Evolutionary conservation across 35 echinoderm and acorn worm species (phyloP), one percentile per base, ranked within the genome.

Genomic region (Eucidaris tribuloides): DNA sequence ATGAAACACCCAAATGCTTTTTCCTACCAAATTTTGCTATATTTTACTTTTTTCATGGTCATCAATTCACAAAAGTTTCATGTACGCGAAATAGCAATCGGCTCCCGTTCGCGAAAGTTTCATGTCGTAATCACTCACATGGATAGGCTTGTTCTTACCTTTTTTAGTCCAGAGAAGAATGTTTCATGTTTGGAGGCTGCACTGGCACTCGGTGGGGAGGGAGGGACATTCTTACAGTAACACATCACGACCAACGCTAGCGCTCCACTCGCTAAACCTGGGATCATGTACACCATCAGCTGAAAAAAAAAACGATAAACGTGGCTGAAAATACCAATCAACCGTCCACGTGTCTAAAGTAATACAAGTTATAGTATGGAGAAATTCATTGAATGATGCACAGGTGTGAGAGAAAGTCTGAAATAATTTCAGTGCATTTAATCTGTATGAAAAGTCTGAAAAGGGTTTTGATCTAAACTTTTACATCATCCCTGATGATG

Each of bases 161-260:
- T 86, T 80, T 98, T 98, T 17, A 98, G 46, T 22, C 95, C 95
- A 11, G 70, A 35, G 31, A 88, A 82, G 62, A 98, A 98, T 2
- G 95, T 83, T 74, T 93, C 83, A 83, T 85, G 86, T 17, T 50
- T 60, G 4, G 45, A 65, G 7, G 90, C 90, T 56, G 90, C 90
- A 83, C 90, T 93, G 4, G 90, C 81, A 49, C 90, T 93, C 2
- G 95, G 95, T 11, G 95, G 95, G 19, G 70, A 84, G 0, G 90
- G 86, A 4, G 95, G 95, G 39, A 71, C 43, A 39, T 52, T 79
- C 32, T 84, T 93, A 58, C 86, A 98, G 41, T 93, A 58, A 4
- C 95, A 74, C 68, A 74, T 74, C 35, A 74, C 91, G n/a, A 92
- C 62, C 1, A 83, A 57, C 19, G 80, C 87, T 66, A 98, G 62